Base-by-base conservation (phyloP, 2,888 invertebrate species). In the Eulithis prunata region DNA sequence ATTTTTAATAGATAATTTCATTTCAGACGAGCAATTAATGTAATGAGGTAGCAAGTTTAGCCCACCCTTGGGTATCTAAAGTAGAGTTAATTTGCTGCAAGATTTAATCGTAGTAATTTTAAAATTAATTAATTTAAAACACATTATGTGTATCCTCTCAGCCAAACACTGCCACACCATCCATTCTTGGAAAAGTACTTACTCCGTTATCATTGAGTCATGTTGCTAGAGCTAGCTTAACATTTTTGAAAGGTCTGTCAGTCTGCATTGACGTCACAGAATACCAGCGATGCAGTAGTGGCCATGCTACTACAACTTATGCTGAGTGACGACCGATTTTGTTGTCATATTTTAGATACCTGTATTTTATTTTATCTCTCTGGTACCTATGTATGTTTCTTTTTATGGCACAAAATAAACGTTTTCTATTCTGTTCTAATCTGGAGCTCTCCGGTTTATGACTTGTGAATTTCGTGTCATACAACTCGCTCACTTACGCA, bases 1-100 rank as follows among this genome's bases (percentile, higher is more conserved):
- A 89, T 90, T 88, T 87, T 91, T 90, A 89, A 90, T 89, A 89
- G 87, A 87, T 87, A 86, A 85, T 84, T 84, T 86, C 86, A 78
- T 84, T 87, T 83, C 86, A 80, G 81, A 81, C 81, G 76, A 75
- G 76, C 86, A 87, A 90, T 89, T 89, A 90, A 87, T 84, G 82
- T 87, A 90, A 90, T 88, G 85, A 87, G 84, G 81, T 87, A 85
- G 81, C 82, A 83, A 86, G 84, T 84, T 87, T 83, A 81, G 82
- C 76, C 74, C 71, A 70, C 77, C 81, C 79, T 69, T 74, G 71
- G 72, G 72, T 70, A 69, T 75, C 74, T 71, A 78, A 82, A 83
- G 80, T 82, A 71, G 72, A 78, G 78, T 78, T 85, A 80, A 85
- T 83, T 79, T 72, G 74, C 74, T 68, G 67, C 73, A 78, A 72